Evolutionary conservation across 1,140 invertebrate genomes (phyloP), one percentile per base, ranked within the genome.

Genomic region (Aphelenchoides avenae): DNA sequence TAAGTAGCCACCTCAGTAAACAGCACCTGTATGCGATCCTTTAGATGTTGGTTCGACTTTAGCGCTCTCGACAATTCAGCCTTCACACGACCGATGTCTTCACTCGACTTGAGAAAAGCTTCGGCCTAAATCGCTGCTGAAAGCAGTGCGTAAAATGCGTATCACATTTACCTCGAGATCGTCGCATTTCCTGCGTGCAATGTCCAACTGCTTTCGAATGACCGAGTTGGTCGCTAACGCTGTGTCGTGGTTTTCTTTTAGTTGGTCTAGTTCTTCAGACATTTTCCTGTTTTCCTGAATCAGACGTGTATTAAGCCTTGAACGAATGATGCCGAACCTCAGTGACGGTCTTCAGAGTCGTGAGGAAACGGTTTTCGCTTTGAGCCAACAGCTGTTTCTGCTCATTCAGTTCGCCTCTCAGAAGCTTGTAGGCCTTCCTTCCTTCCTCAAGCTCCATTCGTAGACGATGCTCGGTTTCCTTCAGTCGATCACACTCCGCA

Each of bases 201-300:
- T 13, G 51, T 31, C 41, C n/a, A 26, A 56, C n/a, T 60, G 46
- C 13, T 57, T 30, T 31, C 30, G 11, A 5, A 49, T 13, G 3
- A 7, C 13, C 15, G 29, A 24, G n/a, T 9, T 2, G 22, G 53
- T 3, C 9, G 27, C 22, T 20, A 29, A 18, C n/a, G 20, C 3
- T n/a, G 20, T 30, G 48, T 55, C 36, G 15, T 57, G 22, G 48
- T 57, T 55, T 31, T 40, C 6, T 15, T 33, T 22, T 3, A 36
- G 24, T 26, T 55, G 3, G 7, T 3, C 30, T 13, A 55, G 33
- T 11, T 55, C 54, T 3, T 30, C 40, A 4, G n/a, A 22, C 52
- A 55, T 18, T n/a, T 40, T n/a, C 13, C 30, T n/a, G 13, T 55
- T 55, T 20, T 55, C 52, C 18, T 31, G 7, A 7, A 30, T 6